phyloP scores from a whole-genome alignment of 2,113 vertebrate genomes.

The Chionodraco myersi region DNA sequence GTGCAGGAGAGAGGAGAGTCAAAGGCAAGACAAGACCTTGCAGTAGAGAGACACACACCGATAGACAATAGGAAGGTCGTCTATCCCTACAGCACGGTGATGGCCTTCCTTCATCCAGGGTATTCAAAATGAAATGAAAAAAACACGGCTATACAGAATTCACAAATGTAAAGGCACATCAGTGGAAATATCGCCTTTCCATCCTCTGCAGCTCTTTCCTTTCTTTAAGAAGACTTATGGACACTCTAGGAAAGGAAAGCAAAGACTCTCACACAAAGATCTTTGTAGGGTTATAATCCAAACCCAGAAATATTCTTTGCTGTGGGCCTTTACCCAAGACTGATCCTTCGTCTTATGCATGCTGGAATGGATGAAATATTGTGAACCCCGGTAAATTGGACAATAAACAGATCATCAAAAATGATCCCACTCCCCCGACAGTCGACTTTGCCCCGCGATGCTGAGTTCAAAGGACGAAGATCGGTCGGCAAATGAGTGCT shows the following conservation, averaged over 20 bases:
- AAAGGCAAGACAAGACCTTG: conserved; percentile 67
- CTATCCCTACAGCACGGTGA: conserved; percentile 48
- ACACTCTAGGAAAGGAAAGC: neutral
- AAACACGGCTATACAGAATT: conserved; percentile 61
- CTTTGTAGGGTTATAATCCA: conserved; percentile 20
- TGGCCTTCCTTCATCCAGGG: conserved; percentile 66
- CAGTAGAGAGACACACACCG: conserved; percentile 55
- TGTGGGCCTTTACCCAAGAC: conserved; percentile 59
- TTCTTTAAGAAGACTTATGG: conserved; percentile 25
- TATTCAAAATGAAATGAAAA: conserved; percentile 54
- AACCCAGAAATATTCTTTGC: conserved; percentile 39
- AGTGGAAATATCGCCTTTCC: conserved; percentile 32
- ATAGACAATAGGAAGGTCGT: conserved; percentile 76
- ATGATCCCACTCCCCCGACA: conserved; percentile 62
- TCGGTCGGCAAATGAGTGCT: conserved; percentile 76
- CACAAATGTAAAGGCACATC: conserved; percentile 52
- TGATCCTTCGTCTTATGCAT: conserved; percentile 49
- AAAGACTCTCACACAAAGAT: conserved; percentile 15
- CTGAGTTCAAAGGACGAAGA: conserved; percentile 75
- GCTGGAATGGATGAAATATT: conserved; percentile 52
- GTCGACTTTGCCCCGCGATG: conserved; percentile 63
- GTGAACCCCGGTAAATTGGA: conserved; percentile 68
- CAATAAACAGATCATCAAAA: conserved; percentile 76
- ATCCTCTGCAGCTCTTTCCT: conserved; percentile 28
- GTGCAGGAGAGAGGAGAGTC: conserved; percentile 43